Evolutionary conservation across 2,888 invertebrate genomes (phyloP).

Genomic region (Scrobipalpa atriplicella): DNA sequence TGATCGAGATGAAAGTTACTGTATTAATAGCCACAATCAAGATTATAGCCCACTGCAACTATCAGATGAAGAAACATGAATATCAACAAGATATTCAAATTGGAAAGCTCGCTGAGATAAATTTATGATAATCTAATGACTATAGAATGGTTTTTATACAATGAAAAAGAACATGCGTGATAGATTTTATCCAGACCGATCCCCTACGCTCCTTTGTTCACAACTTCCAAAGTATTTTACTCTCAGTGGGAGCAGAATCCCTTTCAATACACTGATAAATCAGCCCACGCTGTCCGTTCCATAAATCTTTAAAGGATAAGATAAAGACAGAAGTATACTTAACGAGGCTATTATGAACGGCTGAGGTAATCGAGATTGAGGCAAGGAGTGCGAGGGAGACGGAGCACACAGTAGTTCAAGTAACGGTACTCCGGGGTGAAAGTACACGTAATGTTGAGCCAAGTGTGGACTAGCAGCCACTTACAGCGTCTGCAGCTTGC

Average conservation of each 20-base stretch:
- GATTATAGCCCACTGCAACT: slow-evolving; percentile 1
- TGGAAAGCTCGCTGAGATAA: slow-evolving; percentile 3
- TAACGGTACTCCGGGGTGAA: slow-evolving; percentile 74
- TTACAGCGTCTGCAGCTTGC: neutral
- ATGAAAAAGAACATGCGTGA: slow-evolving; percentile 30
- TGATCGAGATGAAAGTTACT: slow-evolving; percentile 3
- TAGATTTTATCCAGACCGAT: slow-evolving; percentile 33
- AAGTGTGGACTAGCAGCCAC: slow-evolving; percentile 40
- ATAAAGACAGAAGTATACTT: slow-evolving; percentile 45
- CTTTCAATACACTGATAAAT: slow-evolving; percentile 60
- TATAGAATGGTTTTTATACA: neutral
- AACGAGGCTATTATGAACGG: slow-evolving; percentile 48
- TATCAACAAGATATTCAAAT: slow-evolving; percentile 6
- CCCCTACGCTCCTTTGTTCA: slow-evolving; percentile 48
- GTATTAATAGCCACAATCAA: slow-evolving; percentile 13
- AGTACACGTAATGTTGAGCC: slow-evolving; percentile 63
- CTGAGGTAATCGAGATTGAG: slow-evolving; percentile 58
- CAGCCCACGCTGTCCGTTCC: slow-evolving; percentile 49
- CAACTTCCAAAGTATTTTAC: slow-evolving; percentile 35
- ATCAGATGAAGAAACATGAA: slow-evolving; percentile 4
- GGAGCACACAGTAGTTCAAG: slow-evolving; percentile 52
- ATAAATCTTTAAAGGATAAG: slow-evolving; percentile 58
- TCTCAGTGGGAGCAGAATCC: slow-evolving; percentile 39
- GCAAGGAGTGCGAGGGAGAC: slow-evolving; percentile 49
- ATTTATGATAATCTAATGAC: neutral